Evolutionary conservation across 2,113 vertebrate species (phyloP).

Genomic region (Benitochromis conjunctus): DNA sequence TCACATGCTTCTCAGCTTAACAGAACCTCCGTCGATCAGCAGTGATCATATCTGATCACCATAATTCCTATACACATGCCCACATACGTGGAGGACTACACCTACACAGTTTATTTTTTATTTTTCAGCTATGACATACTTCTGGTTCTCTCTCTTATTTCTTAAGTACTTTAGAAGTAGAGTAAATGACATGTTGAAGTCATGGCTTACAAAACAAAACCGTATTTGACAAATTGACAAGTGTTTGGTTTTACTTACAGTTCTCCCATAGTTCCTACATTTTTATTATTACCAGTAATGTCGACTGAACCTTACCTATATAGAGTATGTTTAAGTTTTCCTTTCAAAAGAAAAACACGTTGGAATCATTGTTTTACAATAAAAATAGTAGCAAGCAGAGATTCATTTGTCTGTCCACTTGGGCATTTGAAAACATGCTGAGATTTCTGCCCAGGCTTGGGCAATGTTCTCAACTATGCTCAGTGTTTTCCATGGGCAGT

Average conservation of each 20-base stretch:
- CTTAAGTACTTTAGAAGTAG: neutral
- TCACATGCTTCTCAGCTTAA: neutral
- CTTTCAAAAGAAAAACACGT: neutral
- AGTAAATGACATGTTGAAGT: neutral
- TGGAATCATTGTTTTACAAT: neutral
- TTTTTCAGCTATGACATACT: neutral
- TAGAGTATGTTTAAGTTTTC: neutral
- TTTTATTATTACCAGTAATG: neutral
- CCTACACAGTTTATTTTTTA: neutral
- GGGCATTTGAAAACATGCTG: neutral
- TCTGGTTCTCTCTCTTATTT: neutral
- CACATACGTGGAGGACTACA: neutral
- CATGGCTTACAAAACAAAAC: neutral
- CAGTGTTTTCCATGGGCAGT: conserved; percentile 37
- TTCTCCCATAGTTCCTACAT: neutral
- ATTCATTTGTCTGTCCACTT: conserved; percentile 2
- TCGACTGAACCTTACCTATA: neutral
- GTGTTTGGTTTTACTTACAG: neutral
- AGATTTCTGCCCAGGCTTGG: neutral
- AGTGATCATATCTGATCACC: neutral
- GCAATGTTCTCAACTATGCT: conserved; percentile 17
- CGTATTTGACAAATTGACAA: neutral
- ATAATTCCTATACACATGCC: neutral
- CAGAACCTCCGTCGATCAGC: neutral
- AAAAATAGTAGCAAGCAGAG: neutral